These are phyloP conservation scores for Dioctria rufipes DNA, from an alignment of 2,888 invertebrate species.

Conservation along the genomic window DNA sequence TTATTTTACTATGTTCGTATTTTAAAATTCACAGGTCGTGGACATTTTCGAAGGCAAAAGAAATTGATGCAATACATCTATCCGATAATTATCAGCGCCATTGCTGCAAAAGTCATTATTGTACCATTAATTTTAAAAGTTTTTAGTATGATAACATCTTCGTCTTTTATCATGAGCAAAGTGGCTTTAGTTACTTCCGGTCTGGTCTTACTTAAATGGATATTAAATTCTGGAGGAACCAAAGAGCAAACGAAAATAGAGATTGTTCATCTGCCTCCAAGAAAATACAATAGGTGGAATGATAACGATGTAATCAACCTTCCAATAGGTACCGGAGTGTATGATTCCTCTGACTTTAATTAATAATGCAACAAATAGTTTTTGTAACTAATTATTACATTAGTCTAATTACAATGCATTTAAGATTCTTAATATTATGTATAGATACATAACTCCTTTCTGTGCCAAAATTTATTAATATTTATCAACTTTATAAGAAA, in stretches of 20 bases:
- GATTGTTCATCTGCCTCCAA: constrained; percentile 36
- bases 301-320: constrained; percentile 15
- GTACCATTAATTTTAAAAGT: constrained; percentile 80
- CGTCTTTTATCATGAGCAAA: constrained; percentile 69
- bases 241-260: constrained; percentile 41
- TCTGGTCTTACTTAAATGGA: constrained; percentile 66
- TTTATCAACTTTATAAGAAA: too few relatives aligned
- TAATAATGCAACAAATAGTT: too few relatives aligned
- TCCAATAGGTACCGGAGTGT: neutral
- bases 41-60: constrained; percentile 68
- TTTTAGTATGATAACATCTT: constrained; percentile 78
- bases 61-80: constrained; percentile 75
- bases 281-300: constrained; percentile 24
- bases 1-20: too few relatives aligned
- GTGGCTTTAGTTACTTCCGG: constrained; percentile 67
- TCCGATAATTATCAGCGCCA: constrained; percentile 76
- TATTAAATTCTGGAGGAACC: constrained; percentile 61
- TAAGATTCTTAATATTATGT: too few relatives aligned
- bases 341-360: constrained; percentile 2
- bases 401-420: too few relatives aligned
- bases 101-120: constrained; percentile 78
- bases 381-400: too few relatives aligned
- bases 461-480: too few relatives aligned
- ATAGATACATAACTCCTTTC: too few relatives aligned
- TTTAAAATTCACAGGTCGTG: constrained; percentile 64